Conservation (phyloP, 2,888 invertebrate genomes). For the Smittia aterrima region DNA sequence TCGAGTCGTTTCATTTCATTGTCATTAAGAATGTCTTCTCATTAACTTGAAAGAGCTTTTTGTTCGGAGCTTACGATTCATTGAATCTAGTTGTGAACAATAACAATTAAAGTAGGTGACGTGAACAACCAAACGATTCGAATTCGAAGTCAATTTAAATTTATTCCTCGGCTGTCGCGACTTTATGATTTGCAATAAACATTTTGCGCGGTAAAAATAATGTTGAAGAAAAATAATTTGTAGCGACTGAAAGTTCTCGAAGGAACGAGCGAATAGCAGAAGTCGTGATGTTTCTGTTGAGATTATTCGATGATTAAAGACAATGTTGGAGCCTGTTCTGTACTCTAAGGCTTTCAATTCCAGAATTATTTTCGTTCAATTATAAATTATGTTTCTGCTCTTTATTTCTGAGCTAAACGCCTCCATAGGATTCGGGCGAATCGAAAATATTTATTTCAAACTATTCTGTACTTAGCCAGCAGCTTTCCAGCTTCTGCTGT, state of each 20-base stretch:
- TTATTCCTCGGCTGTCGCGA: neutral
- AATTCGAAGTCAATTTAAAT: conserved; percentile 16
- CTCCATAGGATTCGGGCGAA: neutral
- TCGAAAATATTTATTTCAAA: neutral
- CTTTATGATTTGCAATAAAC: neutral
- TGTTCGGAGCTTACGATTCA: neutral
- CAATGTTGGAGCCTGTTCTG: conserved; percentile 7
- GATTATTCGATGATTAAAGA: conserved; percentile 23
- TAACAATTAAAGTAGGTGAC: no score
- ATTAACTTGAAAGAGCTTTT: neutral
- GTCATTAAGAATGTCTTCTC: conserved; percentile 1
- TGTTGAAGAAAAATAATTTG: neutral
- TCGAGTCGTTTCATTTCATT: neutral
- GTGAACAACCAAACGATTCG: neutral
- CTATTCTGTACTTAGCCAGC: neutral
- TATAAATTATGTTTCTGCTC: conserved; percentile 23
- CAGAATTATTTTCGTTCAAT: conserved; percentile 21
- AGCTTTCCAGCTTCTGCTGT: neutral
- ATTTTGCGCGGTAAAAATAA: neutral
- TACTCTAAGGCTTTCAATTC: neutral
- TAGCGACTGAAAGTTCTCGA: neutral
- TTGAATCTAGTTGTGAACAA: no score
- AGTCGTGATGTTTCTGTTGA: conserved; percentile 16
- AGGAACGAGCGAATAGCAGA: neutral
- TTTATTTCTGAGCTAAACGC: neutral